Conservation (phyloP, 2,797 vertebrate species). For the Limosa lapponica region DNA sequence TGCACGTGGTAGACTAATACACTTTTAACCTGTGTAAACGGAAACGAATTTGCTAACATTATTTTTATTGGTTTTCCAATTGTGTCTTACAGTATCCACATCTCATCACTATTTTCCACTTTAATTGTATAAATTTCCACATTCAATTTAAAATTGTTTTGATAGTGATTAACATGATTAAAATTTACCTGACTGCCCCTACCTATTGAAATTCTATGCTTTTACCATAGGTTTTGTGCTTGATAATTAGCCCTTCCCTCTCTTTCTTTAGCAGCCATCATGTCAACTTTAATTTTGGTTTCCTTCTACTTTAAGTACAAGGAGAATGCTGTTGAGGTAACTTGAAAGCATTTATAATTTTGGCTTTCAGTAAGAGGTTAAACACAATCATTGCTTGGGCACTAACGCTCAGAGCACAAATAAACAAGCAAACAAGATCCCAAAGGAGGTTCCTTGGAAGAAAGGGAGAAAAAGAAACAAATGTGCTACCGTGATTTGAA, state of each 20-base stretch:
- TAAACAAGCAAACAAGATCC: neutral
- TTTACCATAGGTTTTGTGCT: neutral
- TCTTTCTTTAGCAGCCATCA: neutral
- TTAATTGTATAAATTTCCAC: neutral
- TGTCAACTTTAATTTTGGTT: conserved; percentile 1
- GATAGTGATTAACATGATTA: neutral
- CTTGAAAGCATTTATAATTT: conserved; percentile 9
- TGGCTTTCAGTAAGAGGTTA: neutral
- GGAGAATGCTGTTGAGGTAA: neutral
- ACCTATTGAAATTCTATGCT: neutral
- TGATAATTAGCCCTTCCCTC: neutral
- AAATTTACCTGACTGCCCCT: neutral
- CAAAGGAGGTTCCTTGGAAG: neutral
- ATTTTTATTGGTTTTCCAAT: neutral
- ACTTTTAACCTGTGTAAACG: neutral
- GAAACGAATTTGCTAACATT: neutral
- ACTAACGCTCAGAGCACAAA: neutral
- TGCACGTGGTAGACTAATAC: neutral
- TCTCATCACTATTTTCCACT: neutral
- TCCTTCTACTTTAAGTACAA: conserved; percentile 2
- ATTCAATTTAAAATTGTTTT: neutral
- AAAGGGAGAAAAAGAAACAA: neutral
- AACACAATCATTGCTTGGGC: neutral
- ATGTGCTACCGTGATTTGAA: neutral
- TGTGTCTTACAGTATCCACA: neutral